These are phyloP conservation scores for Motacilla tschutschensis DNA, from an alignment of 2,113 vertebrate species.

Conservation along the genomic window DNA sequence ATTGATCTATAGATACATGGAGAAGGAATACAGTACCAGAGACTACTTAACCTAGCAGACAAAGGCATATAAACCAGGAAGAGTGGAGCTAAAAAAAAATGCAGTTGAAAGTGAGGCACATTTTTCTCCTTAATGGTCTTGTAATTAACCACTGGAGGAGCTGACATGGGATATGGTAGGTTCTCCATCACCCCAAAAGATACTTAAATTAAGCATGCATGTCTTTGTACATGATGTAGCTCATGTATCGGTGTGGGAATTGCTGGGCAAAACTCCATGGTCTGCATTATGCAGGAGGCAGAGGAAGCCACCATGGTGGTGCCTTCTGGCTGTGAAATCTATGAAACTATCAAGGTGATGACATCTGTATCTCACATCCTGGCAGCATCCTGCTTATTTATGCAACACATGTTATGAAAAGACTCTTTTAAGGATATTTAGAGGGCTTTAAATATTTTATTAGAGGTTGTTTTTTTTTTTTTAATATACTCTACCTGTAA, in stretches of 20 bases:
- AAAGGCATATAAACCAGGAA: neutral
- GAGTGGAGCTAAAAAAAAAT: neutral
- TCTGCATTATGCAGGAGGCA: constrained; percentile 40
- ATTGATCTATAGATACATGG: neutral
- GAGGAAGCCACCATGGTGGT: neutral
- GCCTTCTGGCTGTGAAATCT: constrained; percentile 30
- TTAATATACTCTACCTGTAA: neutral
- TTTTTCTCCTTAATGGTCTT: constrained; percentile 29
- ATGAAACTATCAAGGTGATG: constrained; percentile 3
- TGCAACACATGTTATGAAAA: constrained; percentile 6
- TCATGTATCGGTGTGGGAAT: neutral
- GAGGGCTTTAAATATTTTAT: constrained; percentile 54
- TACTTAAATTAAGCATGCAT: neutral
- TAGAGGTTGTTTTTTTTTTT: neutral
- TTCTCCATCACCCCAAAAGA: constrained; percentile 34
- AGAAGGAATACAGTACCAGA: neutral
- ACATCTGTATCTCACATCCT: neutral
- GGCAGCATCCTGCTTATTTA: constrained; percentile 1
- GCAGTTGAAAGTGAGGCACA: neutral
- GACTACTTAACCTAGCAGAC: neutral
- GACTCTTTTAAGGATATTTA: constrained; percentile 40
- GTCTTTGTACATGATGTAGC: constrained; percentile 17
- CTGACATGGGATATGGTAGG: neutral
- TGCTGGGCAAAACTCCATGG: constrained; percentile 6
- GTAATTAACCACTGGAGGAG: constrained; percentile 42